Base-by-base conservation (phyloP, 2,888 invertebrate species). In the Acrobasis repandana region DNA sequence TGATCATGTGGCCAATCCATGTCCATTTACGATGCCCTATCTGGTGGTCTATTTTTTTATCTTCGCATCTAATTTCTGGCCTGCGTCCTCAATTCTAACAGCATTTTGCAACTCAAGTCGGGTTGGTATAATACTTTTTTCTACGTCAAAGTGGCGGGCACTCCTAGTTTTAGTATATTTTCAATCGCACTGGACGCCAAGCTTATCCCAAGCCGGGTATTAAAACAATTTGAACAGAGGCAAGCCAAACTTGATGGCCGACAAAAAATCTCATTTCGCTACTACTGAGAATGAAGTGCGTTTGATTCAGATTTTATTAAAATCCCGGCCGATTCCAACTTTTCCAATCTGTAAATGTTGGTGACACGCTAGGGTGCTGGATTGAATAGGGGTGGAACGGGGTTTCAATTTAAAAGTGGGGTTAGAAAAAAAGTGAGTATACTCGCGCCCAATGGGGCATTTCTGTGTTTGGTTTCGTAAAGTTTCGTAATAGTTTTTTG, bases 261-360 rank as follows among this genome's bases (percentile, higher is more conserved):
- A 56, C 33, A 51, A 61, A 63, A 65, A 73, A 75, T 70, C 70
- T 74, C 73, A 76, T 77, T 75, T 70, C 69, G 67, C 43, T 65
- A 66, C 65, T 63, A 71, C 64, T 48, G 62, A 67, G 63, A 70
- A 70, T 71, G 61, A 65, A 70, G 68, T 68, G 69, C 60, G 64
- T 68, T 68, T 74, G 67, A 73, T 73, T 74, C 69, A 43, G 63
- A 68, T 72, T 75, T 75, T 75, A 76, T 73, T 70, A 72, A 76
- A 74, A 71, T 70, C 56, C 64, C 43, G 43, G 43, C 46, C 33
- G 60, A 47, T 54, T 56, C 58, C n/a, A 67, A 67, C 63, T 67
- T 67, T 67, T 62, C 62, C 65, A 67, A 67, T 67, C 65, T 65
- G 67, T 65, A 51, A 64, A 52, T 46, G 59, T 15, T 52, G 38